Conservation (phyloP, 2,888 invertebrate genomes). For the Agriopis marginaria region DNA sequence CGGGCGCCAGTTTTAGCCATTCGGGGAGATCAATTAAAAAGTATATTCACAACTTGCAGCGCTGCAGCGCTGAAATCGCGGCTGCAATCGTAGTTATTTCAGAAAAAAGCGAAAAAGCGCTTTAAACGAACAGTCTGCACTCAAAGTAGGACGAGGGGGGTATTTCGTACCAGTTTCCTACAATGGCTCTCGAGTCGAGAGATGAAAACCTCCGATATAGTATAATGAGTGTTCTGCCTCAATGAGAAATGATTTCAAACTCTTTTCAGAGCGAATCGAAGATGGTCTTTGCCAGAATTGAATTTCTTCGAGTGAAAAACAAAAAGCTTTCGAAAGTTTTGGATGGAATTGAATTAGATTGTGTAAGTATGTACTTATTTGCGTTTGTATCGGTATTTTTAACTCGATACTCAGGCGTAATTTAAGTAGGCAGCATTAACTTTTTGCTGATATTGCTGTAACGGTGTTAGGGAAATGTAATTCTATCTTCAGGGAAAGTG, state of each 20-base stretch:
- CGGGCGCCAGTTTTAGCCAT: slow-evolving; percentile 2
- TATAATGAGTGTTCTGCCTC: slow-evolving; percentile 40
- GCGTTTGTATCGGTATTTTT: slow-evolving; percentile 17
- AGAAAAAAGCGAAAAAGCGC: slow-evolving; percentile 46
- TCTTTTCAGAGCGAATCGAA: slow-evolving; percentile 24
- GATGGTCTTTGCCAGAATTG: slow-evolving; percentile 29
- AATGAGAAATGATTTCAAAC: slow-evolving; percentile 42
- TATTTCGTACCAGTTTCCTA: slow-evolving; percentile 63
- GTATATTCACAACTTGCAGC: slow-evolving; percentile 23
- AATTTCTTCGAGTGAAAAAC: slow-evolving; percentile 31
- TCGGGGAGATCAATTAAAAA: slow-evolving; percentile 28
- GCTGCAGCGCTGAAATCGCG: slow-evolving; percentile 18
- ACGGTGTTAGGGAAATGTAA: slow-evolving; percentile 14
- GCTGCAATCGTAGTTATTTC: slow-evolving; percentile 38
- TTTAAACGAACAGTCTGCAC: slow-evolving; percentile 46
- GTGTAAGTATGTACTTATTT: neutral
- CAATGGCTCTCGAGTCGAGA: slow-evolving; percentile 55
- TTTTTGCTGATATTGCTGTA: slow-evolving; percentile 13
- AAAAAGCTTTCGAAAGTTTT: slow-evolving; percentile 23
- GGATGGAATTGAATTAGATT: slow-evolving; percentile 17
- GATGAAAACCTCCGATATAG: slow-evolving; percentile 53
- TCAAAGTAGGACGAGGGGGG: slow-evolving; percentile 52
- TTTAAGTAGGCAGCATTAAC: slow-evolving; percentile 4
- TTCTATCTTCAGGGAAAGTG: slow-evolving; percentile 7
- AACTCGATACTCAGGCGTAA: slow-evolving; percentile 2